Percentiles rank a stretch among this genome's conserved stretches.
Conservation (phyloP, 2,113 vertebrate species). For the Prionailurus viverrinus region DNA sequence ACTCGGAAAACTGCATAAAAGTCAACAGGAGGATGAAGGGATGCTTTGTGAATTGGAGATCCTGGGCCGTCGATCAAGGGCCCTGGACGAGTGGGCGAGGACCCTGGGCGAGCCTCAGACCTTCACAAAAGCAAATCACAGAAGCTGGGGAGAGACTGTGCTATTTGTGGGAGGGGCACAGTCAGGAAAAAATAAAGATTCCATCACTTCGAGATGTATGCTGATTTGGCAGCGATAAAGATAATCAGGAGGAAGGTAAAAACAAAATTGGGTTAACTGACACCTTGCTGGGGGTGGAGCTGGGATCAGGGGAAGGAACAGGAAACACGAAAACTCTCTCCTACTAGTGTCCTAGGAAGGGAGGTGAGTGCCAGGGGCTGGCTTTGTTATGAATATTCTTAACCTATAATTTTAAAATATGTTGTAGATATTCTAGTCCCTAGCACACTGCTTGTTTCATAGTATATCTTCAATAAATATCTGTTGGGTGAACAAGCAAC, state of each 20-base stretch:
- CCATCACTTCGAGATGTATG: accelerated
- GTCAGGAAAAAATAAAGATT: accelerated
- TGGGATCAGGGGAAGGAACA: accelerated
- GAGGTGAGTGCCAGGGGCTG: accelerated
- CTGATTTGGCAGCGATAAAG: neutral
- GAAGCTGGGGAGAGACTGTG: accelerated
- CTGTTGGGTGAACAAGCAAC: too few relatives aligned
- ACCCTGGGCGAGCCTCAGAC: neutral
- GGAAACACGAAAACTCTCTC: accelerated
- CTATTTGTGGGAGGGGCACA: accelerated
- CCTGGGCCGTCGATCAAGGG: accelerated
- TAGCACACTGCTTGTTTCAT: neutral
- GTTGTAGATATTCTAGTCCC: neutral
- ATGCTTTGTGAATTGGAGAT: accelerated
- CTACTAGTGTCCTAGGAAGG: accelerated
- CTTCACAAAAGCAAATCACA: accelerated
- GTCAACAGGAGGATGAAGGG: neutral
- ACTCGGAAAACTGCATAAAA: neutral
- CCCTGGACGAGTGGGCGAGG: accelerated
- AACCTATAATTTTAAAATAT: neutral
- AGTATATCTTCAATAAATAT: neutral
- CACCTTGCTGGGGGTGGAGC: accelerated
- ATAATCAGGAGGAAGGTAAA: accelerated
- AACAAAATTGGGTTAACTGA: accelerated
- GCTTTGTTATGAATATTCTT: neutral